A percentile compares a stretch with the other conserved stretches of the same genome.
Evolutionary conservation across 2,888 invertebrate species (phyloP).

Genomic region (Pachycephus smyrnensis): DNA sequence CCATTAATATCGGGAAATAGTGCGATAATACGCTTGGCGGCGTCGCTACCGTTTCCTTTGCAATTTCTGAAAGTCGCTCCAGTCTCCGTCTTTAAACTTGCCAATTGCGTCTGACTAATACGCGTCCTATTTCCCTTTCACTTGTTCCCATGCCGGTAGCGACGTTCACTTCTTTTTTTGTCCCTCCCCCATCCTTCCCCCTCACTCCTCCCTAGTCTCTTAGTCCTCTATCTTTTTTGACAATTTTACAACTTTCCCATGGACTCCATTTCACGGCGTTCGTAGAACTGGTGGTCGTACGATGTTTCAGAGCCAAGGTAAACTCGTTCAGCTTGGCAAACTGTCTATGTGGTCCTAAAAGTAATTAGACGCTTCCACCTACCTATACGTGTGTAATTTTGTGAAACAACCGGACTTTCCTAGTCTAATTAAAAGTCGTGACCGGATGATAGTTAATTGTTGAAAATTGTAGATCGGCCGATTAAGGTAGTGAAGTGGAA

Average conservation of each 20-base stretch:
- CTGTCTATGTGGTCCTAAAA: neutral
- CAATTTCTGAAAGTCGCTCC: neutral
- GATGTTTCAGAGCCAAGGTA: neutral
- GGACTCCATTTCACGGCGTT: neutral
- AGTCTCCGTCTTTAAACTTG: neutral
- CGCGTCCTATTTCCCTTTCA: neutral
- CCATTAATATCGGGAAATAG: conserved; percentile 35
- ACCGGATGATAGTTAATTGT: neutral
- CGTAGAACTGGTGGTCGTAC: neutral
- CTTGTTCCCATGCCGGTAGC: neutral
- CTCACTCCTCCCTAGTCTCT: neutral
- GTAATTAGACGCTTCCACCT: neutral
- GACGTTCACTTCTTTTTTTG: neutral
- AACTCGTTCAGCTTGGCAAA: neutral
- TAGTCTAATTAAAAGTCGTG: neutral
- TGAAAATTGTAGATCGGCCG: neutral
- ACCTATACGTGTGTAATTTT: neutral
- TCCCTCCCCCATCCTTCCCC: neutral
- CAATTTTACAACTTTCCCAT: neutral
- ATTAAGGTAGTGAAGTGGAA: neutral
- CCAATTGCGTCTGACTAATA: too few relatives aligned
- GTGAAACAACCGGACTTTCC: neutral
- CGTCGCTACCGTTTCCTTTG: neutral
- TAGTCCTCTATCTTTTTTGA: neutral
- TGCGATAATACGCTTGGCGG: neutral